Evolutionary conservation across 2,888 invertebrate species (phyloP), one percentile per base, ranked within the genome.

Genomic region (Melanchra persicariae): DNA sequence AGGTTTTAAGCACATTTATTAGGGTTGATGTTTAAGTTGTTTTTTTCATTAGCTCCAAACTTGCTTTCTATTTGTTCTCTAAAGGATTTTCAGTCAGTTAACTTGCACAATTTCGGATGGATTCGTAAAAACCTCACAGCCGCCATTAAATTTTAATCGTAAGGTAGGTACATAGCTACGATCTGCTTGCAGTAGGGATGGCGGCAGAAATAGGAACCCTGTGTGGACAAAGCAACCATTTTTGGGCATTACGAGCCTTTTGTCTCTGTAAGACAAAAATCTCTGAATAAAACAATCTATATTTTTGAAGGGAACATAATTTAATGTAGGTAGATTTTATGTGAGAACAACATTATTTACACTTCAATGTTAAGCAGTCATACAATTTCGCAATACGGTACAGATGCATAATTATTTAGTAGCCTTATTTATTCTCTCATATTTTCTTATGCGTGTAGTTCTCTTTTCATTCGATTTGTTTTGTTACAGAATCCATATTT

Each of bases 401-500:
- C n/a, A n/a, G n/a, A n/a, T 52, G 47, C 26, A 37, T 22, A 51
- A 47, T 22, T 63, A 43, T n/a, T 49, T 6, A 26, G 26, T 43
- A 64, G 22, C n/a, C 19, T 49, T 64, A 73, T 26, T 34, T 19
- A 49, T 15, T 49, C 30, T 55, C 24, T 43, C 22, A 49, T 30
- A 47, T 19, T 47, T 75, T 6, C 26, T 49, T 47, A 34, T 57
- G 12, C 61, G 43, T 63, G 45, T 64, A 61, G 47, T 90, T 57
- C n/a, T 15, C 26, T 30, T 62, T 9, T 72, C 66, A 94, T 75
- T 97, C 96, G 88, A 98, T 95, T 76, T 96, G 93, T 87, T 96
- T 96, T 65, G 96, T 91, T 8, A 97, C 97, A 78, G 96, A 92
- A 87, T 98, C 97, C 76, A 97, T 94, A 70, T 97, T 89, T 84